Conservation (phyloP, 2,888 invertebrate genomes). For the Celastrina argiolus region DNA sequence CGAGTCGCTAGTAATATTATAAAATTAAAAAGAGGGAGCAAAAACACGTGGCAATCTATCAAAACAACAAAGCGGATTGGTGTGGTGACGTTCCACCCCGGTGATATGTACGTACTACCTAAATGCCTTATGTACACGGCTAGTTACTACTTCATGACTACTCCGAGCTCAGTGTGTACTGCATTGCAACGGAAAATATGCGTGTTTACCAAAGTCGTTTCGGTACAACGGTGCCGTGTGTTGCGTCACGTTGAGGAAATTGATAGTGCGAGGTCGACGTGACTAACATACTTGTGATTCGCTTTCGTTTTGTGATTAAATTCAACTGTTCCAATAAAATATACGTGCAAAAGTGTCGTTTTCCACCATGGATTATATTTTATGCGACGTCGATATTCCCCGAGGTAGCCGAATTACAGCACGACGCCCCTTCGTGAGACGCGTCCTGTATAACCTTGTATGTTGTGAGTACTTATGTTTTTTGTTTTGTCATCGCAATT, state of each 20-base stretch:
- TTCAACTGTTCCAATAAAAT: slow-evolving; percentile 45
- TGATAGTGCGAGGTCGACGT: slow-evolving; percentile 77
- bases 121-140: slow-evolving; percentile 78
- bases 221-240: slow-evolving; percentile 76
- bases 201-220: slow-evolving; percentile 79
- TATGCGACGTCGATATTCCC: slow-evolving; percentile 64
- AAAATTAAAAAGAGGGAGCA: slow-evolving; percentile 59
- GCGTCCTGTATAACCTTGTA: slow-evolving; percentile 74
- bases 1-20: slow-evolving; percentile 28
- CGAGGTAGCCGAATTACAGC: slow-evolving; percentile 71
- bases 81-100: slow-evolving; percentile 76
- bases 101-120: slow-evolving; percentile 78
- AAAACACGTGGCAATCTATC: slow-evolving; percentile 73
- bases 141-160: slow-evolving; percentile 78
- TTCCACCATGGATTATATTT: slow-evolving; percentile 55
- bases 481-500: slow-evolving; percentile 41
- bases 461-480: slow-evolving; percentile 69
- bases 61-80: slow-evolving; percentile 78
- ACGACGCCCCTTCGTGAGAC: slow-evolving; percentile 66
- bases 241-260: slow-evolving; percentile 78
- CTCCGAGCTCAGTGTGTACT: slow-evolving; percentile 78
- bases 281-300: slow-evolving; percentile 69
- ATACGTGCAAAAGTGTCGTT: slow-evolving; percentile 54
- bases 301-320: slow-evolving; percentile 56
- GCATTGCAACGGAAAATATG: slow-evolving; percentile 79